A percentile compares a stretch with the other conserved stretches of the same genome.
Conservation (phyloP, 2,888 invertebrate genomes). For the Chrysomela aeneicollis region DNA sequence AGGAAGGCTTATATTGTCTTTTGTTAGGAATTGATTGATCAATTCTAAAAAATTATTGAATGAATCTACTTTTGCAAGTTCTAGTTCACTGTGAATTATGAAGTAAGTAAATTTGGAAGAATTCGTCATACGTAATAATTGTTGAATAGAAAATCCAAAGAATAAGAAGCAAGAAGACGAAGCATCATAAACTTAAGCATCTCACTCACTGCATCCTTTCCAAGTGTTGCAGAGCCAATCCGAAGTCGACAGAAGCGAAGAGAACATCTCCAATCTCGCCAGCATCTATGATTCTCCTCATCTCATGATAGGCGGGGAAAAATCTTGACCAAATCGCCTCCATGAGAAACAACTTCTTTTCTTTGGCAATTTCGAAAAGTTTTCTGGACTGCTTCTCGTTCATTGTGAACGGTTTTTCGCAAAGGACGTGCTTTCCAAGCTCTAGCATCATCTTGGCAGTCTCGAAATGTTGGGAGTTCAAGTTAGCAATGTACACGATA, state of each 20-base stretch:
- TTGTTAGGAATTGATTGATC: too few relatives aligned
- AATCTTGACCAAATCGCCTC: slow-evolving; percentile 91
- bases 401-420: slow-evolving; percentile 89
- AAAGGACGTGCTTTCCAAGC: slow-evolving; percentile 85
- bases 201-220: slow-evolving; percentile 71
- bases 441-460: slow-evolving; percentile 77
- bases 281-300: slow-evolving; percentile 71
- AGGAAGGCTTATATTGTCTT: too few relatives aligned
- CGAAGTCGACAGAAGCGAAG: slow-evolving; percentile 75
- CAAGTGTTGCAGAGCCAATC: slow-evolving; percentile 66
- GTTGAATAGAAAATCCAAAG: too few relatives aligned
- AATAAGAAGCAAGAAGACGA: too few relatives aligned
- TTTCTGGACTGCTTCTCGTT: slow-evolving; percentile 77
- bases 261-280: slow-evolving; percentile 76
- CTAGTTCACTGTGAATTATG: too few relatives aligned
- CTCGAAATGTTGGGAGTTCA: slow-evolving; percentile 79
- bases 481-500: slow-evolving; percentile 82
- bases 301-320: slow-evolving; percentile 77
- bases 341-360: slow-evolving; percentile 81
- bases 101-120: too few relatives aligned
- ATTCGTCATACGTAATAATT: too few relatives aligned
- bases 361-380: slow-evolving; percentile 73
- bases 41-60: too few relatives aligned
- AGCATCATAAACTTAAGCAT: too few relatives aligned
- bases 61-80: too few relatives aligned